Conservation (phyloP, 2,888 invertebrate genomes). For the Eueremaeus valkanovi region DNA sequence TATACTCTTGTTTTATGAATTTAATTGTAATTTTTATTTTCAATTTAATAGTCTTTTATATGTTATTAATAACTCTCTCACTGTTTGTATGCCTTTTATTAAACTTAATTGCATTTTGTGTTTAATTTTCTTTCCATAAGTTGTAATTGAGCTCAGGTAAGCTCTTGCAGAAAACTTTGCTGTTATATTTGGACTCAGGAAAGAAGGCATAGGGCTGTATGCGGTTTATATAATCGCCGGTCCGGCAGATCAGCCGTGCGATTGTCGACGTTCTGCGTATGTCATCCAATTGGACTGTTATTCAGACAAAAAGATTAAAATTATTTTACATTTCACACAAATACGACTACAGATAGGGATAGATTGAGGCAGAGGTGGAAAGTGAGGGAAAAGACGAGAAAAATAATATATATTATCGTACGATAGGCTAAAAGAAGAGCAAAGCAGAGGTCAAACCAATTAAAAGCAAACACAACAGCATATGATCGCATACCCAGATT, state of each 20-base stretch:
- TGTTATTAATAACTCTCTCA: neutral
- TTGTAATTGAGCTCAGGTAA: constrained; percentile 28
- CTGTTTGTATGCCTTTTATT: neutral
- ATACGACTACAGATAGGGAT: neutral
- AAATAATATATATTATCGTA: no score
- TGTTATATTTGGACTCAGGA: constrained; percentile 13
- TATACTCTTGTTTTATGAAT: no score
- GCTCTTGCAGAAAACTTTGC: neutral
- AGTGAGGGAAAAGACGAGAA: no score
- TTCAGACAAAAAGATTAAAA: neutral
- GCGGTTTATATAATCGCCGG: neutral
- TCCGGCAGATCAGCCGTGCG: constrained; percentile 41
- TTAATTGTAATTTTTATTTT: no score
- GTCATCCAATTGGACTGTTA: constrained; percentile 39
- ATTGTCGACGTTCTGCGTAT: constrained; percentile 36
- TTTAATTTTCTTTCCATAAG: constrained; percentile 25
- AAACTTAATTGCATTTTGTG: neutral
- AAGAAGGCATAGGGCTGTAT: constrained; percentile 35
- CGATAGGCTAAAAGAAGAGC: no score
- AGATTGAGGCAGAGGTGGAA: no score
- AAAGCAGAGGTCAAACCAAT: no score
- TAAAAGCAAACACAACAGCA: no score
- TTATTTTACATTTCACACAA: neutral
- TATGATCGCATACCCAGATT: no score
- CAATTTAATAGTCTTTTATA: no score